These are phyloP conservation scores for Agrotis ipsilon DNA, from an alignment of 2,888 invertebrate genomes.

Conservation along the genomic window DNA sequence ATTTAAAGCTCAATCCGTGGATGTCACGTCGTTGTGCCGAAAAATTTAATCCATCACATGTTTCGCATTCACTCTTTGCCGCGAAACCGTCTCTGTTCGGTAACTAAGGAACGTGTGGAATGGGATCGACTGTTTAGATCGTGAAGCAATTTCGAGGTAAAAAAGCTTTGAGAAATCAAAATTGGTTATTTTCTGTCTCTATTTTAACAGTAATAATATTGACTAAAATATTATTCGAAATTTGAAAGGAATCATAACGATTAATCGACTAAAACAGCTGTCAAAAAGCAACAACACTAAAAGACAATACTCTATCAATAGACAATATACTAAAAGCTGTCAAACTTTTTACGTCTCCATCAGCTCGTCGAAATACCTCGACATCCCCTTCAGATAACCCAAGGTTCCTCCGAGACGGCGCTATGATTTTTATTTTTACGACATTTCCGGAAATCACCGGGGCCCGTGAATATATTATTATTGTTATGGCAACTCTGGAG, in stretches of 20 bases:
- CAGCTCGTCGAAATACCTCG: slow-evolving; percentile 40
- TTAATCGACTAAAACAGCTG: slow-evolving; percentile 16
- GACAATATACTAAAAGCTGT: slow-evolving; percentile 39
- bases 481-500: slow-evolving; percentile 88
- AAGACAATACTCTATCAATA: slow-evolving; percentile 51
- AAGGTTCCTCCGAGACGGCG: slow-evolving; percentile 76
- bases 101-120: slow-evolving; percentile 63
- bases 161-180: slow-evolving; percentile 3
- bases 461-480: slow-evolving; percentile 89
- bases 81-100: slow-evolving; percentile 65
- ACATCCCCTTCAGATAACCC: slow-evolving; percentile 69
- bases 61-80: slow-evolving; percentile 69
- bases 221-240: not conserved
- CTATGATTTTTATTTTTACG: slow-evolving; percentile 88
- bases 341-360: slow-evolving; percentile 63
- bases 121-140: slow-evolving; percentile 43
- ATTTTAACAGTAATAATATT: not conserved
- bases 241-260: not conserved
- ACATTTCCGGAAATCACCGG: slow-evolving; percentile 87
- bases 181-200: not conserved
- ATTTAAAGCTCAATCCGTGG: slow-evolving; percentile 80
- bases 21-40: slow-evolving; percentile 83
- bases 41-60: slow-evolving; percentile 88
- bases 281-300: slow-evolving; percentile 26
- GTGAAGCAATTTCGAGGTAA: slow-evolving; percentile 18